These are phyloP conservation scores for Ormyrus rosae DNA, from an alignment of 2,888 invertebrate species.

Conservation along the genomic window DNA sequence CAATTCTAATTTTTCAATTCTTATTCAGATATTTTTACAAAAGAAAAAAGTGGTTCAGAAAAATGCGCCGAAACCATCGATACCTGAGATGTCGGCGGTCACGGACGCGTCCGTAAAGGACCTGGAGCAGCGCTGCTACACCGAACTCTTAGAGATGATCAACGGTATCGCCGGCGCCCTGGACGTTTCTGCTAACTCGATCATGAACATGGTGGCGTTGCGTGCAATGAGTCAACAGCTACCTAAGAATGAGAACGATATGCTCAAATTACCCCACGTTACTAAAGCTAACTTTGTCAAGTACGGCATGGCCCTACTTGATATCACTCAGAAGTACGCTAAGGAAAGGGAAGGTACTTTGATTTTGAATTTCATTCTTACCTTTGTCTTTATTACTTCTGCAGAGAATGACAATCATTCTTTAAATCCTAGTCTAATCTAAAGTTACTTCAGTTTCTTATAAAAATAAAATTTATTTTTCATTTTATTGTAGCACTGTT, in stretches of 20 bases:
- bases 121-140: conserved; percentile 78
- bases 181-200: conserved; percentile 77
- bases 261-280: conserved; percentile 90
- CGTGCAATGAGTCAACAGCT: conserved; percentile 85
- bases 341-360: conserved; percentile 77
- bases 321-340: conserved; percentile 85
- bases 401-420: no score
- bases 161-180: conserved; percentile 77
- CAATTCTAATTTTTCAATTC: not conserved
- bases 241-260: conserved; percentile 85
- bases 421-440: no score
- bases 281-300: conserved; percentile 92
- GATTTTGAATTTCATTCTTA: no score
- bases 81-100: conserved; percentile 5
- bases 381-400: no score
- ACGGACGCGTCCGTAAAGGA: conserved; percentile 59
- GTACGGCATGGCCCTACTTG: conserved; percentile 86
- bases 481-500: conserved; percentile 26
- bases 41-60: conserved; percentile 14
- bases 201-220: conserved; percentile 78
- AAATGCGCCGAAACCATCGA: not conserved
- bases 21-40: conserved; percentile 37
- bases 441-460: not conserved
- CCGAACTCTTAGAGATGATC: conserved; percentile 77
- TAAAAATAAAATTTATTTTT: not conserved